These are phyloP conservation scores for Montipora cactus DNA, from an alignment of 64 coral and sea anemone genomes.

Conservation along the genomic window DNA sequence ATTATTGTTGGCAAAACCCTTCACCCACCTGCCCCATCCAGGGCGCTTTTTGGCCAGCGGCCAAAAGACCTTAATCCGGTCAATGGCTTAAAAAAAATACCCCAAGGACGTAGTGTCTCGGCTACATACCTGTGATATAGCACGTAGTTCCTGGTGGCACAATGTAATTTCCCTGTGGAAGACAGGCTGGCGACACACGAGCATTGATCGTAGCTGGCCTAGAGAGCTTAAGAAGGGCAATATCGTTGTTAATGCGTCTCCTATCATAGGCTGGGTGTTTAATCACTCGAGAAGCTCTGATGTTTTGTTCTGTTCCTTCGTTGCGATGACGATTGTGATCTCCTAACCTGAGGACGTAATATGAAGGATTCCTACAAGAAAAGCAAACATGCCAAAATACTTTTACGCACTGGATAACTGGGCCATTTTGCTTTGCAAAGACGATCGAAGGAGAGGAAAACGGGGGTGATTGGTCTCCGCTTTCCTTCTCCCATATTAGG, in stretches of 20 bases:
- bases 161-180: conserved; percentile 46
- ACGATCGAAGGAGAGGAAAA: too few species aligned
- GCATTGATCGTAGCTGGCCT: conserved; percentile 46
- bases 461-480: too few species aligned
- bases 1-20: too few species aligned
- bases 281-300: conserved; percentile 40
- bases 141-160: conserved; percentile 26
- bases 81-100: too few species aligned
- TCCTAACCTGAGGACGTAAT: conserved; percentile 47
- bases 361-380: conserved; percentile 11
- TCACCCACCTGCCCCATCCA: too few species aligned
- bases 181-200: conserved; percentile 49
- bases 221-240: conserved; percentile 58
- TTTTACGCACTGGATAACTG: too few species aligned
- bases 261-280: conserved; percentile 63
- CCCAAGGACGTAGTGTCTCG: too few species aligned
- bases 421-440: too few species aligned
- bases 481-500: too few species aligned
- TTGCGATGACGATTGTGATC: conserved; percentile 71
- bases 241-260: conserved; percentile 47
- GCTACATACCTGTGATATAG: conserved; percentile 51
- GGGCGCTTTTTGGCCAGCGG: too few species aligned
- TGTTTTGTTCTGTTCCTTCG: conserved; percentile 64
- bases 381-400: neutral
- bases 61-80: too few species aligned